Conservation (phyloP, 2,113 vertebrate genomes). For the Gnathonemus echidnorhynchus region DNA sequence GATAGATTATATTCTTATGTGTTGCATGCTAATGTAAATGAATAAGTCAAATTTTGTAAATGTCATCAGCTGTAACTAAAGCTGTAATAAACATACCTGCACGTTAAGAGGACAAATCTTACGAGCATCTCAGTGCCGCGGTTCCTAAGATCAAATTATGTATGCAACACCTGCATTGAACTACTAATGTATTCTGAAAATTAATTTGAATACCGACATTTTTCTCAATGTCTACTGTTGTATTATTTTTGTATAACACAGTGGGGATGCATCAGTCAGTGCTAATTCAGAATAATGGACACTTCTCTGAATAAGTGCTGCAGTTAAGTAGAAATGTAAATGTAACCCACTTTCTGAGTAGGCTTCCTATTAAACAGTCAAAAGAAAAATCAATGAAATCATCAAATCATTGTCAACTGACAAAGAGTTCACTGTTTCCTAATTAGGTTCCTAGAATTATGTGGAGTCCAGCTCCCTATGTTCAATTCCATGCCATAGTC, state of each 20-base stretch:
- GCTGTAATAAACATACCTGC: not conserved
- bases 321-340: not conserved
- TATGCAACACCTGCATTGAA: not conserved
- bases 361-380: not conserved
- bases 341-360: not conserved
- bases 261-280: not conserved
- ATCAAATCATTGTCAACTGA: slow-evolving; percentile 3
- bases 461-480: not conserved
- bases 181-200: not conserved
- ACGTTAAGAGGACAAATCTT: not conserved
- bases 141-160: not conserved
- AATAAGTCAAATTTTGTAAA: not conserved
- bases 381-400: slow-evolving; percentile 7
- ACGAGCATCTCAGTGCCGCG: not conserved
- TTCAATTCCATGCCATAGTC: not conserved
- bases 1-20: not conserved
- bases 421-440: not conserved
- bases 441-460: not conserved
- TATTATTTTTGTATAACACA: not conserved
- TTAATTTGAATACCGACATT: not conserved
- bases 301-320: not conserved
- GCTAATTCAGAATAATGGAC: slow-evolving; percentile 3
- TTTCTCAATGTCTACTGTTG: not conserved
- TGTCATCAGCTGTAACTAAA: not conserved
- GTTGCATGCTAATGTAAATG: not conserved